These are phyloP conservation scores for Chiridota heheva DNA, from an alignment of 35 echinoderm and acorn worm genomes.

Conservation along the genomic window DNA sequence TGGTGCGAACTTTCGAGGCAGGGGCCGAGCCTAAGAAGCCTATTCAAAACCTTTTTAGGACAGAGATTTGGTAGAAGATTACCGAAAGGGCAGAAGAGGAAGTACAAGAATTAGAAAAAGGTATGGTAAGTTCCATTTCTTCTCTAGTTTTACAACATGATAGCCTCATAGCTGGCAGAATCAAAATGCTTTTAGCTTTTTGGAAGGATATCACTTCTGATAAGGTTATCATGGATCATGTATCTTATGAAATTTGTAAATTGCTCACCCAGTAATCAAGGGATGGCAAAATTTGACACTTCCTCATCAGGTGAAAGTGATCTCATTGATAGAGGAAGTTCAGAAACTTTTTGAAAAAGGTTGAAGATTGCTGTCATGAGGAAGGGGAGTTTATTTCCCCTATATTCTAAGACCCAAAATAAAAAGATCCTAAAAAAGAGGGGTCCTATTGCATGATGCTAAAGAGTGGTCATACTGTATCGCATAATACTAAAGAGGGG, in stretches of 20 bases:
- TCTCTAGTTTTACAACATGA: not conserved
- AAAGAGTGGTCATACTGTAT: no score
- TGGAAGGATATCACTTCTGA: not conserved
- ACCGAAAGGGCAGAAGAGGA: not conserved
- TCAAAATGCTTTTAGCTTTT: not conserved
- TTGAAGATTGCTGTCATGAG: not conserved
- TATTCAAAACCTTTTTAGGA: not conserved
- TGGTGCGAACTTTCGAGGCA: not conserved
- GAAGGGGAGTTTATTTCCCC: not conserved
- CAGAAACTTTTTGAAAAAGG: not conserved
- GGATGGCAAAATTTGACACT: not conserved
- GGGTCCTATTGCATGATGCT: slow-evolving; percentile 6
- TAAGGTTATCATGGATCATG: not conserved
- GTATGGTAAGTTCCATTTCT: not conserved
- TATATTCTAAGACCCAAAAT: not conserved
- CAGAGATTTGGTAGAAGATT: not conserved
- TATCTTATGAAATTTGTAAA: not conserved
- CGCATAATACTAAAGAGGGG: no score
- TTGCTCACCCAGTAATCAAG: not conserved
- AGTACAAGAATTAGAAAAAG: not conserved
- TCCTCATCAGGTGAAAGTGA: not conserved
- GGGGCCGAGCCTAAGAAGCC: not conserved
- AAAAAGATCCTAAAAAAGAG: no score
- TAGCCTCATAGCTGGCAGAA: not conserved
- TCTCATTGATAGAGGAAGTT: not conserved